Conservation (phyloP, 2,113 vertebrate species). For the Ceratotherium simum region DNA sequence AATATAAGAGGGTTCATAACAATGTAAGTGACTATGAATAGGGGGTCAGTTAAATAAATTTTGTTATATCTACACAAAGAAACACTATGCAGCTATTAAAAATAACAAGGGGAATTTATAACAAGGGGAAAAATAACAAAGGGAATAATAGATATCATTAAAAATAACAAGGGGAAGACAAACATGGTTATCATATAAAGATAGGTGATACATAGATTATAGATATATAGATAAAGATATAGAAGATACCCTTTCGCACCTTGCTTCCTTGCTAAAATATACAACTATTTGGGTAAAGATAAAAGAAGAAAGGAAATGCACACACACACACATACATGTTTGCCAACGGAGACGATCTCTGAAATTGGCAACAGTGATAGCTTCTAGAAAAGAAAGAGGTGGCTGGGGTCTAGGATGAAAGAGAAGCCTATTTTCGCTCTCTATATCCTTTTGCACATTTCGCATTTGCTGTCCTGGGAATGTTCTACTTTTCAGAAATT, state of each 20-base stretch:
- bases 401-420: neutral
- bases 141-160: too few relatives aligned
- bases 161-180: neutral
- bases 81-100: neutral
- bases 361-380: neutral
- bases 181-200: neutral
- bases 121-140: too few relatives aligned
- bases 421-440: neutral
- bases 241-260: neutral
- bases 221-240: too few relatives aligned
- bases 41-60: neutral
- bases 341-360: neutral
- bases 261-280: neutral
- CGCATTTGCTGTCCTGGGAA: conserved; percentile 12
- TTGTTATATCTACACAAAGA: neutral
- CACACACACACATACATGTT: neutral
- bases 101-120: neutral
- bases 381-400: neutral
- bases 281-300: neutral
- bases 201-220: neutral
- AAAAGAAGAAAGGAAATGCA: neutral
- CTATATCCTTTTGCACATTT: neutral
- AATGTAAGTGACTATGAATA: neutral
- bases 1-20: neutral
- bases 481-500: neutral